phyloP scores from a whole-genome alignment of 2,888 invertebrate genomes.

The Lasioglossum vierecki region DNA sequence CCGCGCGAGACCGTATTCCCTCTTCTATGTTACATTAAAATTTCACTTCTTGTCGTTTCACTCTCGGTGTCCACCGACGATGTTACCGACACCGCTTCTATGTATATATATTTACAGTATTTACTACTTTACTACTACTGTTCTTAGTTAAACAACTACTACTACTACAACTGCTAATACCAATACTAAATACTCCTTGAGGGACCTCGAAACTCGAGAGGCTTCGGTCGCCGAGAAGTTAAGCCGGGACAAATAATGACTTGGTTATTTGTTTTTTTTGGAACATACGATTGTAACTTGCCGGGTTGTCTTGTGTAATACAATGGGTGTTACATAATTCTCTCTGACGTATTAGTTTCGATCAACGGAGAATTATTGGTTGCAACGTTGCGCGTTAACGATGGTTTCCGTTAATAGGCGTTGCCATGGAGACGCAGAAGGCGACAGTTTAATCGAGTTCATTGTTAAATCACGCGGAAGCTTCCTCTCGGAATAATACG shows the following conservation, averaged over 20 bases:
- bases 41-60: not conserved
- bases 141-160: no score
- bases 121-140: no score
- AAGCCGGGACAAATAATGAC: not conserved
- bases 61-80: not conserved
- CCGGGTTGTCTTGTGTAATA: not conserved
- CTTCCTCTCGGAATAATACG: slow-evolving; percentile 54
- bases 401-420: not conserved
- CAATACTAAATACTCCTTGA: no score
- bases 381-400: not conserved
- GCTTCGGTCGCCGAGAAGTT: no score
- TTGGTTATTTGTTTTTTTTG: not conserved
- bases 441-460: slow-evolving; percentile 56
- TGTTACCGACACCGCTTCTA: not conserved
- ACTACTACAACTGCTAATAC: no score
- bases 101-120: no score
- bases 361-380: slow-evolving; percentile 4
- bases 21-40: not conserved
- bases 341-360: not conserved
- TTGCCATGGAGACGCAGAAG: slow-evolving; percentile 10
- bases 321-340: not conserved
- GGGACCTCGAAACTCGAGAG: no score
- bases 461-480: slow-evolving; percentile 47
- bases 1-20: not conserved
- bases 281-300: not conserved